These are phyloP conservation scores for Noctua fimbriata DNA, from an alignment of 2,888 invertebrate genomes.

Conservation along the genomic window DNA sequence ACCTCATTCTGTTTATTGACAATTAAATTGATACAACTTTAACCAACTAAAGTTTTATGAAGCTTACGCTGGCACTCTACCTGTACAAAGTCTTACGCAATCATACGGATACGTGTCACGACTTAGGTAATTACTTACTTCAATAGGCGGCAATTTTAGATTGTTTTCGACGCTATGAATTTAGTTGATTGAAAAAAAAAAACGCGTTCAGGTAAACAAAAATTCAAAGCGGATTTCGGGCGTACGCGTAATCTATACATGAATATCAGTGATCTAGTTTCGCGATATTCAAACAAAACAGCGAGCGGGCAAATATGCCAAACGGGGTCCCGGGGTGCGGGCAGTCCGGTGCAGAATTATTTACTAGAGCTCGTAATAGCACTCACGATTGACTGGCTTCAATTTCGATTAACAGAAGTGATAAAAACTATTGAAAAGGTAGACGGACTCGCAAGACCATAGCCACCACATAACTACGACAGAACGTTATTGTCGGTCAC, in stretches of 20 bases:
- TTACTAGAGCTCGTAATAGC: conserved; percentile 26
- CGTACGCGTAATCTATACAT: not conserved
- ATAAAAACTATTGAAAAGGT: conserved; percentile 24
- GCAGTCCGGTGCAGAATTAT: conserved; percentile 24
- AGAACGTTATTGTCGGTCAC: not conserved
- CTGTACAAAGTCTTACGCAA: too few species aligned
- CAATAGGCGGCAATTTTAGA: not conserved
- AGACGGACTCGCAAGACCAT: not conserved
- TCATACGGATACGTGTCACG: too few species aligned
- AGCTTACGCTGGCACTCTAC: not conserved
- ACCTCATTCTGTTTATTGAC: not conserved
- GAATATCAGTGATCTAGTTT: not conserved
- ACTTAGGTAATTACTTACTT: not conserved
- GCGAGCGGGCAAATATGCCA: not conserved
- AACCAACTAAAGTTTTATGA: not conserved
- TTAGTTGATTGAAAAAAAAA: not conserved
- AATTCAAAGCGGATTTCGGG: not conserved
- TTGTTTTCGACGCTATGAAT: not conserved
- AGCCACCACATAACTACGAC: not conserved
- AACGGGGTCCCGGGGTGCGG: not conserved
- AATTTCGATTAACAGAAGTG: conserved; percentile 30
- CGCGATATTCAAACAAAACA: conserved; percentile 9
- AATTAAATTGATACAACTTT: not conserved
- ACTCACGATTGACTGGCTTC: conserved; percentile 32
- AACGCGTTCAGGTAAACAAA: not conserved